phyloP scores from a whole-genome alignment of 30 jellyfish, hydroid and myxozoan genomes.

The Mastigias papua region DNA sequence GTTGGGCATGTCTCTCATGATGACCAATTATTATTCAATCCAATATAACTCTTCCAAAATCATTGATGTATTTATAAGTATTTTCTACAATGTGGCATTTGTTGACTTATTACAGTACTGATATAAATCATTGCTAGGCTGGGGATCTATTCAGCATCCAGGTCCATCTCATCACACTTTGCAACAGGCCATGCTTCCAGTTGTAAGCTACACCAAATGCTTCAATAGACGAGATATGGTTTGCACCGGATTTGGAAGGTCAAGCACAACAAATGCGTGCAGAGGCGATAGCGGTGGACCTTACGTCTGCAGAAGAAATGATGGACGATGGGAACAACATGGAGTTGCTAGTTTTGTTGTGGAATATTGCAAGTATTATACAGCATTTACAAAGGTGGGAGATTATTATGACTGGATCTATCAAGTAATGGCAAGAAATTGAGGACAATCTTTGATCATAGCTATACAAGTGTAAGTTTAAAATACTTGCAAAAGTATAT shows the following conservation, averaged over 20 bases:
- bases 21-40: no score
- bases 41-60: neutral
- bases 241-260: constrained; percentile 82
- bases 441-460: no score
- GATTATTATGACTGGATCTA: constrained; percentile 71
- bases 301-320: constrained; percentile 74
- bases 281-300: constrained; percentile 97
- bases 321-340: constrained; percentile 84
- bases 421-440: constrained; percentile 22
- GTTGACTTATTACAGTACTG: neutral
- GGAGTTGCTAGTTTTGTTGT: constrained; percentile 92
- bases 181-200: constrained; percentile 90
- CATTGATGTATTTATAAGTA: neutral
- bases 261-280: constrained; percentile 75
- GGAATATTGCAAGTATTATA: constrained; percentile 79
- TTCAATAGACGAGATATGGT: constrained; percentile 69
- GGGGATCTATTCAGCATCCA: constrained; percentile 90
- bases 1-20: neutral
- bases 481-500: no score
- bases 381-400: constrained; percentile 80
- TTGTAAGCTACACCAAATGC: constrained; percentile 53
- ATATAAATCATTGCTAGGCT: constrained; percentile 23
- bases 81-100: neutral
- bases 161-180: constrained; percentile 73
- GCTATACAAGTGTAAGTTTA: no score